Conservation (phyloP, 2,113 vertebrate species). For the Ondatra zibethicus region DNA sequence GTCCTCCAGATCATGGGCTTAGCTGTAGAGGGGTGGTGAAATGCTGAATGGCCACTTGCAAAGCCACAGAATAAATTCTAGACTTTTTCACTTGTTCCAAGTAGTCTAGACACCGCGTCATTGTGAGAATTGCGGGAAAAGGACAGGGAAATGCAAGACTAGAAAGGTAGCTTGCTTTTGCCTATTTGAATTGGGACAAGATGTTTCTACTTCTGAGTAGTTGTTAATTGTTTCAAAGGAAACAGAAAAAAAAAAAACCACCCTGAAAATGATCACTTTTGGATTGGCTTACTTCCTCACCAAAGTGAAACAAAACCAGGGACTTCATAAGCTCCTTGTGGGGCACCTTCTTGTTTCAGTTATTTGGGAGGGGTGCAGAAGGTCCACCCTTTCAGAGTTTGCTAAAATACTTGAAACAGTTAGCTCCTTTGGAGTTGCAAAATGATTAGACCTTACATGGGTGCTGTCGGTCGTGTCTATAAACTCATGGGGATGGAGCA, state of each 20-base stretch:
- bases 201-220: slow-evolving; percentile 53
- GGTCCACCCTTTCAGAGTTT: neutral
- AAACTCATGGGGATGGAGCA: neutral
- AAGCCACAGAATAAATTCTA: slow-evolving; percentile 80
- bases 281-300: neutral
- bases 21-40: slow-evolving; percentile 44
- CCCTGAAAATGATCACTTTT: neutral
- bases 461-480: neutral
- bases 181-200: slow-evolving; percentile 55
- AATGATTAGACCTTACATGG: neutral
- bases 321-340: neutral
- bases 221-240: slow-evolving; percentile 48
- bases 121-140: slow-evolving; percentile 76
- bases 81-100: slow-evolving; percentile 77
- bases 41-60: slow-evolving; percentile 76
- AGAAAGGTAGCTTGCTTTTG: slow-evolving; percentile 22
- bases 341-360: slow-evolving; percentile 8
- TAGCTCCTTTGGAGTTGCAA: neutral
- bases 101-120: slow-evolving; percentile 87
- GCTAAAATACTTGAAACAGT: neutral
- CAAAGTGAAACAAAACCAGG: neutral
- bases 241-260: slow-evolving; percentile 8
- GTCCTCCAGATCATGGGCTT: slow-evolving; percentile 14
- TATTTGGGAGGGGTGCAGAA: neutral
- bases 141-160: neutral